Percentiles rank a stretch among this genome's conserved stretches.
These are phyloP conservation scores for Halisarca cf. caerulea DNA, from an alignment of 37 sponge, comb jelly and placozoan species.

Conservation along the genomic window DNA sequence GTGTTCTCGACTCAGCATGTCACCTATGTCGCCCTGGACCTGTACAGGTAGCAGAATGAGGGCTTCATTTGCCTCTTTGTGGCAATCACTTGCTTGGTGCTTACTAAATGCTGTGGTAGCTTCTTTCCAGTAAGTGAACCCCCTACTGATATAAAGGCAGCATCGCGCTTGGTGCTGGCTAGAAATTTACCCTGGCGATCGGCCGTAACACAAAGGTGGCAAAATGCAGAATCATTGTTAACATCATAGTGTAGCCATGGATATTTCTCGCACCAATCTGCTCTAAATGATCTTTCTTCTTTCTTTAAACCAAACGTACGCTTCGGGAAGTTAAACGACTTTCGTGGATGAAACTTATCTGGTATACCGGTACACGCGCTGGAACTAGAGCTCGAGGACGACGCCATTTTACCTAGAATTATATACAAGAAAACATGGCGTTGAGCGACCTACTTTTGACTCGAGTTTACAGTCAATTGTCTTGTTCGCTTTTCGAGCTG, in stretches of 20 bases:
- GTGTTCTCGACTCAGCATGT: slow-evolving; percentile 38
- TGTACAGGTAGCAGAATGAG: slow-evolving; percentile 44
- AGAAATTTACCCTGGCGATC: neutral
- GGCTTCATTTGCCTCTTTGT: neutral
- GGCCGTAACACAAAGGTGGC: slow-evolving; percentile 17
- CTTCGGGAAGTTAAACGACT: neutral
- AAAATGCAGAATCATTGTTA: slow-evolving; percentile 12
- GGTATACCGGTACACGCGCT: too few species aligned
- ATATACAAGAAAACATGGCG: too few species aligned
- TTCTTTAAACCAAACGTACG: slow-evolving; percentile 4
- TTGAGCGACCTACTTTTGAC: too few species aligned
- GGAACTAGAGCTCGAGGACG: too few species aligned
- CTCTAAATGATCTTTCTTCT: neutral
- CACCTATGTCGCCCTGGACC: slow-evolving; percentile 43
- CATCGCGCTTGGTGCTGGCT: neutral
- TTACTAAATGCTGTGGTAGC: slow-evolving; percentile 10
- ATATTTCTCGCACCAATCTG: neutral
- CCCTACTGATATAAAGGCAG: slow-evolving; percentile 8
- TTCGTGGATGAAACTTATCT: slow-evolving; percentile 24
- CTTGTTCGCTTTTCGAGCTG: too few species aligned
- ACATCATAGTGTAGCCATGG: slow-evolving; percentile 17
- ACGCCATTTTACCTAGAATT: too few species aligned
- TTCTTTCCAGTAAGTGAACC: slow-evolving; percentile 35
- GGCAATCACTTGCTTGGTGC: neutral
- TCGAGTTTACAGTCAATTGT: too few species aligned